Evolutionary conservation across 2,888 invertebrate species (phyloP).

Genomic region (Eupithecia pulchellata): DNA sequence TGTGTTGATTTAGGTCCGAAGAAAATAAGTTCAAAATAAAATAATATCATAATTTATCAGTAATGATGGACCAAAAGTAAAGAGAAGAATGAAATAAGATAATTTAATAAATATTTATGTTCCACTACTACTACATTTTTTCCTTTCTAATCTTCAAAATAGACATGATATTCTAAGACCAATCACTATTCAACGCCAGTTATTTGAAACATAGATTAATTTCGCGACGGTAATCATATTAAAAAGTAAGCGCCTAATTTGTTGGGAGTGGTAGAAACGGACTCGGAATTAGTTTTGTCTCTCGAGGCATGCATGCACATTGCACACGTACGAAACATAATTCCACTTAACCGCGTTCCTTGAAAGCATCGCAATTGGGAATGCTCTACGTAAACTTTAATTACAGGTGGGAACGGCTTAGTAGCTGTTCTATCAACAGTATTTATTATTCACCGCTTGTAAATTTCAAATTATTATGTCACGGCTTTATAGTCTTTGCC

Average conservation of each 20-base stretch:
- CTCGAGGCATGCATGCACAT: constrained; percentile 30
- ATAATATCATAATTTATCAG: too few relatives aligned
- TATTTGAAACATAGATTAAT: not conserved
- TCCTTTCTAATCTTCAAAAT: too few relatives aligned
- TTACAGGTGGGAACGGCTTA: constrained; percentile 25
- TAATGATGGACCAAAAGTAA: not conserved
- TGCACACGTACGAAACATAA: constrained; percentile 52
- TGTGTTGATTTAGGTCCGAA: not conserved
- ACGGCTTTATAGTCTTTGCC: not conserved
- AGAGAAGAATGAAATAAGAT: not conserved
- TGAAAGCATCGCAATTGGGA: constrained; percentile 30
- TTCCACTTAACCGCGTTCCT: constrained; percentile 56
- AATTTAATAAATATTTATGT: not conserved
- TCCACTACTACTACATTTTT: too few relatives aligned
- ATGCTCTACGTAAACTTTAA: constrained; percentile 34
- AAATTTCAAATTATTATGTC: constrained; percentile 3
- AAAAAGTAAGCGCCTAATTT: constrained; percentile 20
- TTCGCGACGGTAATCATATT: not conserved
- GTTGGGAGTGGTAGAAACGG: constrained; percentile 45
- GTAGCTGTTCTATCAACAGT: constrained; percentile 7
- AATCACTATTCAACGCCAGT: not conserved
- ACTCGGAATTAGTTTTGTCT: constrained; percentile 51
- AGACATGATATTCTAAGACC: too few relatives aligned
- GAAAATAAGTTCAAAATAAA: not conserved
- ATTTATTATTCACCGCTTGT: constrained; percentile 11